phyloP scores from a whole-genome alignment of 2,888 invertebrate species.

The Clanis bilineata region DNA sequence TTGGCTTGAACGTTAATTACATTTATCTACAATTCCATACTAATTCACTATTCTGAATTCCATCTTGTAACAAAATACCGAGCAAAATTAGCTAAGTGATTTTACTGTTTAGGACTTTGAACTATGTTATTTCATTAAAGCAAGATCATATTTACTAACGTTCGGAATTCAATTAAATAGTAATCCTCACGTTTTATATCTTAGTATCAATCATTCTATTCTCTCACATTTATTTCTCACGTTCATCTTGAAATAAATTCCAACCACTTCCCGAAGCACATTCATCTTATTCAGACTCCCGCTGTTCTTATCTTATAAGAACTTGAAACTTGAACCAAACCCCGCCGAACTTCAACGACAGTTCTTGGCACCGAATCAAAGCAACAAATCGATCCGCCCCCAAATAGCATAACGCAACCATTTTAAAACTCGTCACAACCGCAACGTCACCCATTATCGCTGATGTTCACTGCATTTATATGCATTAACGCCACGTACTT shows the following conservation, averaged over 20 bases:
- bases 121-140: too few species aligned
- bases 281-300: slow-evolving; percentile 2
- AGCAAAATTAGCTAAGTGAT: too few species aligned
- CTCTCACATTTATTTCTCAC: too few species aligned
- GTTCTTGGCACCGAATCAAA: slow-evolving; percentile 43
- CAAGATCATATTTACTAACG: too few species aligned
- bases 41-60: too few species aligned
- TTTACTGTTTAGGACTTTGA: too few species aligned
- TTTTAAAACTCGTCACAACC: slow-evolving; percentile 54
- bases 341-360: background rate
- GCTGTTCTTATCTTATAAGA: slow-evolving; percentile 2
- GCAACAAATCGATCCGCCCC: slow-evolving; percentile 33
- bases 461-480: slow-evolving; percentile 63
- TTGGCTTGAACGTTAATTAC: too few species aligned
- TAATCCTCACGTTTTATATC: too few species aligned
- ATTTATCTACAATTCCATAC: too few species aligned
- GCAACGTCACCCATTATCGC: slow-evolving; percentile 60
- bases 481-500: slow-evolving; percentile 53
- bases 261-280: background rate
- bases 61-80: too few species aligned
- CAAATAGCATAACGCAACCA: slow-evolving; percentile 40
- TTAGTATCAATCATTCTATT: background rate
- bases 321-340: slow-evolving; percentile 6
- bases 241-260: background rate
- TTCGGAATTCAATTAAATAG: too few species aligned